Evolutionary conservation across 2,888 invertebrate species (phyloP).

Genomic region (Pollenia amentaria): DNA sequence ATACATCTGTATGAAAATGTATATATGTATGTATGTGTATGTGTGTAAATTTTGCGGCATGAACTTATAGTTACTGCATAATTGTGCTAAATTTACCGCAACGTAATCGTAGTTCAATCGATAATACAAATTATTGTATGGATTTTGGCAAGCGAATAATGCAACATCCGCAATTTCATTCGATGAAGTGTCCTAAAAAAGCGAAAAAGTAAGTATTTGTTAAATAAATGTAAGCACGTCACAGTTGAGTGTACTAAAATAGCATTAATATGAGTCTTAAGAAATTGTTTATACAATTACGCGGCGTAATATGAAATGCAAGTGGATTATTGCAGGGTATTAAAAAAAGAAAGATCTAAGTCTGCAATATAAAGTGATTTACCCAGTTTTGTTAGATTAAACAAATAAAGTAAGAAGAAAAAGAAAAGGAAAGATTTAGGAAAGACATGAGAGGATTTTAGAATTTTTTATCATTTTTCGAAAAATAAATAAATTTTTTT

Average conservation of each 20-base stretch:
- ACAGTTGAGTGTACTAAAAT: constrained; percentile 34
- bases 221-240: neutral
- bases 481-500: no score
- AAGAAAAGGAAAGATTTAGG: no score
- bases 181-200: constrained; percentile 81
- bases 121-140: constrained; percentile 84
- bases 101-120: constrained; percentile 82
- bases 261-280: neutral
- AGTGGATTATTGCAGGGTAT: no score
- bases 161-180: constrained; percentile 82
- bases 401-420: no score
- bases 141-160: constrained; percentile 82
- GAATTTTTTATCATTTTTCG: no score
- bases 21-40: neutral
- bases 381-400: no score
- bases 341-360: no score
- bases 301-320: no score
- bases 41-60: constrained; percentile 27
- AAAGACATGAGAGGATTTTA: no score
- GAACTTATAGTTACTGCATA: constrained; percentile 81
- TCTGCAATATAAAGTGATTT: no score
- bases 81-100: constrained; percentile 83
- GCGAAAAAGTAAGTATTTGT: constrained; percentile 79
- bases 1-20: neutral
- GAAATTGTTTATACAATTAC: no score